Percentiles rank a stretch among this genome's conserved stretches.
Conservation (phyloP, 2,888 invertebrate genomes). For the Trachelus iudaicus region DNA sequence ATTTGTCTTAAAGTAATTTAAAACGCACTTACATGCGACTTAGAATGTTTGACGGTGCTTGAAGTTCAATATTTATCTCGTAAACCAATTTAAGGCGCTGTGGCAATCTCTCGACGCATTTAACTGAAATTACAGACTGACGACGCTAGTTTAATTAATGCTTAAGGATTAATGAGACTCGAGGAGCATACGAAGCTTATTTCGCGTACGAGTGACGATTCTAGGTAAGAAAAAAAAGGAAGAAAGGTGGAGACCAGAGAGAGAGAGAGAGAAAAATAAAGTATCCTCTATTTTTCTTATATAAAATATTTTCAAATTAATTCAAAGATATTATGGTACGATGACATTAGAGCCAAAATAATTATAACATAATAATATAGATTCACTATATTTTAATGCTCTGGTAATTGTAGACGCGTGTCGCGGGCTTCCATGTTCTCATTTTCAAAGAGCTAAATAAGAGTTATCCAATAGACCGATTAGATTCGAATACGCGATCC, state of each 20-base stretch:
- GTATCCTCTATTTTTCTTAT: conserved; percentile 42
- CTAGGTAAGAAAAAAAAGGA: not conserved
- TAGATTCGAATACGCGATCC: conserved; percentile 20
- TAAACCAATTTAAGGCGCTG: not conserved
- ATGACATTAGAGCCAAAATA: conserved; percentile 14
- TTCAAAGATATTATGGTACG: conserved; percentile 11
- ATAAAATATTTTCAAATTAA: conserved; percentile 34
- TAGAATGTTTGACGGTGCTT: not conserved
- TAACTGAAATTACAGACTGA: conserved; percentile 36
- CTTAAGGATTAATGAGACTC: conserved; percentile 12
- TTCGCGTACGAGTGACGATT: not conserved
- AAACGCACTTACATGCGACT: not conserved
- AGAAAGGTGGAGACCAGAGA: not conserved
- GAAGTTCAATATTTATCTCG: not conserved
- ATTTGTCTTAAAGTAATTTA: not conserved
- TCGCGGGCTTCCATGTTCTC: conserved; percentile 33
- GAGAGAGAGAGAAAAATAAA: not conserved
- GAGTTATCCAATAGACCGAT: conserved; percentile 7
- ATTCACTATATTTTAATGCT: conserved; percentile 31
- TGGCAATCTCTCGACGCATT: conserved; percentile 1
- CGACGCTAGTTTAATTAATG: conserved; percentile 30
- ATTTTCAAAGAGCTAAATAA: conserved; percentile 11
- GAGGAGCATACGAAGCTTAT: not conserved
- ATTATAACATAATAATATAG: not conserved
- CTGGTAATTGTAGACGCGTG: conserved; percentile 22